These are phyloP conservation scores for Strigamia crassipes DNA, from an alignment of 2,888 invertebrate genomes.

Conservation along the genomic window DNA sequence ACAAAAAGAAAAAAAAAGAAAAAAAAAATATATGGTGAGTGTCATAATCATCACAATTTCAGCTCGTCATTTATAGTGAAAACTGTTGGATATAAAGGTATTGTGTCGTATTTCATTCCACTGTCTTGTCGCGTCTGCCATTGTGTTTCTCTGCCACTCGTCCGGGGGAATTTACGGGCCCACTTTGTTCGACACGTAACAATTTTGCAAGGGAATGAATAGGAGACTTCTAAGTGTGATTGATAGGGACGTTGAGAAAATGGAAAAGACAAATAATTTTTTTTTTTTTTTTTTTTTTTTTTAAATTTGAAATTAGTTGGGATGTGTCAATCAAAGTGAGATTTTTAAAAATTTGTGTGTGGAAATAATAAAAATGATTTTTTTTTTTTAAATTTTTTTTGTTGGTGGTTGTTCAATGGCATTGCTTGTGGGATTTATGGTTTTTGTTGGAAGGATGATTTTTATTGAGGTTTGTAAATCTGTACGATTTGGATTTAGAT, in stretches of 20 bases:
- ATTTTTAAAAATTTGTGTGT: too few relatives aligned
- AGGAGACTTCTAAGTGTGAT: neutral
- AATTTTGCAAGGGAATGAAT: slow-evolving; percentile 12
- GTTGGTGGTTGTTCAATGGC: too few relatives aligned
- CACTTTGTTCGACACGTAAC: slow-evolving; percentile 26
- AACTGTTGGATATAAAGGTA: neutral
- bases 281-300: too few relatives aligned
- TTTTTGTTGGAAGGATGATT: too few relatives aligned
- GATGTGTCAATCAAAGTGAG: too few relatives aligned
- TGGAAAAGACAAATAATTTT: too few relatives aligned
- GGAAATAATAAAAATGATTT: too few relatives aligned
- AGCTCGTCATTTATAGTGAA: neutral
- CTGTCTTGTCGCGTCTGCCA: neutral
- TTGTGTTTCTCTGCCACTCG: neutral
- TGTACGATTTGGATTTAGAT: too few relatives aligned
- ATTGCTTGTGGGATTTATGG: too few relatives aligned
- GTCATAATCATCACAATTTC: neutral
- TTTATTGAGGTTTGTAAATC: too few relatives aligned
- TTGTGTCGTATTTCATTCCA: slow-evolving; percentile 13
- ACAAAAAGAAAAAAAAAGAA: neutral
- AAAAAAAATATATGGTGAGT: neutral
- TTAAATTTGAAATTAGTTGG: too few relatives aligned
- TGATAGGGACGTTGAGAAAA: neutral
- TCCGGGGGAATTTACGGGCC: neutral
- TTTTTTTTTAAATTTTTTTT: too few relatives aligned